Conservation (phyloP, 2,797 vertebrate species). For the Acipenser oxyrinchus region DNA sequence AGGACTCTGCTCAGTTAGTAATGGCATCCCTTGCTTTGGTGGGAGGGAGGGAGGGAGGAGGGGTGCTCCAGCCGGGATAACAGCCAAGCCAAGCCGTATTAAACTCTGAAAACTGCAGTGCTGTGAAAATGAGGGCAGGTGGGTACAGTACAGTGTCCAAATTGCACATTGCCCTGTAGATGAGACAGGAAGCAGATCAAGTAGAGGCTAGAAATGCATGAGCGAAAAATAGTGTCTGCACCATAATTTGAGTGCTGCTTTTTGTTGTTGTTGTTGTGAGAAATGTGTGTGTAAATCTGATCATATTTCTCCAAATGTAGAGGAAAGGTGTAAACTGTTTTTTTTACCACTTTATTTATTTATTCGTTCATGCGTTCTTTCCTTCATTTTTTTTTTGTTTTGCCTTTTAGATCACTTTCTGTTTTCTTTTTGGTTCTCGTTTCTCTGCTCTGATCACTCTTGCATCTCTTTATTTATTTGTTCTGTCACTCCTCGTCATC, state of each 20-base stretch:
- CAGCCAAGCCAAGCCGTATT: no score
- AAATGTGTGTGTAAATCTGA: not conserved
- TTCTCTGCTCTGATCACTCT: constrained; percentile 10
- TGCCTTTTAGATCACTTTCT: not conserved
- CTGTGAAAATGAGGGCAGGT: no score
- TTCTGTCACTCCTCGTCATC: constrained; percentile 5
- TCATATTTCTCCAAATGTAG: no score
- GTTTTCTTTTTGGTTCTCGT: constrained; percentile 13
- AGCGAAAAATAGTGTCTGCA: not conserved
- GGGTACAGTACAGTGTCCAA: no score
- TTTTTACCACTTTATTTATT: not conserved
- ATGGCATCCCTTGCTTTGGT: no score
- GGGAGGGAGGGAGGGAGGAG: no score
- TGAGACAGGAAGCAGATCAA: not conserved
- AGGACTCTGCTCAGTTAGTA: no score
- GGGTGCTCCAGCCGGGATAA: no score
- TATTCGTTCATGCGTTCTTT: constrained; percentile 1
- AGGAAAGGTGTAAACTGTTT: not conserved
- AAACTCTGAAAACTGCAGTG: no score
- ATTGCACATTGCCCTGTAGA: no score
- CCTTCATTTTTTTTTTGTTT: not conserved
- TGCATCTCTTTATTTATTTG: constrained; percentile 8
- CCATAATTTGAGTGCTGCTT: constrained; percentile 1
- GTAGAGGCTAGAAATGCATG: not conserved
- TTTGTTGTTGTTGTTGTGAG: constrained; percentile 1